phyloP scores from a whole-genome alignment of 2,113 vertebrate genomes.

The Tachycineta bicolor region DNA sequence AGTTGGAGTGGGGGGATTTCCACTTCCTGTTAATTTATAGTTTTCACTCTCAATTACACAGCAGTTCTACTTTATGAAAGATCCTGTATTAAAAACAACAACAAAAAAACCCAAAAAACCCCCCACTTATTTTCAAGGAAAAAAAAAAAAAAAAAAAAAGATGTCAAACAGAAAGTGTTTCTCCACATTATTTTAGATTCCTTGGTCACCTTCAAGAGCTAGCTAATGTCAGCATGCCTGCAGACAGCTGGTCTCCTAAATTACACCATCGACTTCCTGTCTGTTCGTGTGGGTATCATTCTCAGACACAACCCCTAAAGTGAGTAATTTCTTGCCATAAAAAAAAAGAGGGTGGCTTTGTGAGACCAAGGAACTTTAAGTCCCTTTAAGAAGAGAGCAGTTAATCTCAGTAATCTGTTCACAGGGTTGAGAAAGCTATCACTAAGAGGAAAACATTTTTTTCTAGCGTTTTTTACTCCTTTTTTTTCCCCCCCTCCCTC shows the following conservation, averaged over 20 bases:
- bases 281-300: neutral
- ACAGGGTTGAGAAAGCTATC: neutral
- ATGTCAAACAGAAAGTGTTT: neutral
- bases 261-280: neutral
- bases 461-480: neutral
- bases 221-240: neutral
- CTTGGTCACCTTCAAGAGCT: neutral
- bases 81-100: neutral
- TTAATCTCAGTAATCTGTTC: neutral
- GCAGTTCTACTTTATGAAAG: neutral
- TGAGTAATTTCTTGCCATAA: neutral
- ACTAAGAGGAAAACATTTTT: neutral
- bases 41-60: neutral
- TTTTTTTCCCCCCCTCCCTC: accelerated
- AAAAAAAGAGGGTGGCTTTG: neutral
- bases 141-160: neutral
- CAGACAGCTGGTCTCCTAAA: neutral
- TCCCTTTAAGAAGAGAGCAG: neutral
- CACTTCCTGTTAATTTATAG: neutral
- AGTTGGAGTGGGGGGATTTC: accelerated
- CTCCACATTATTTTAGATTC: neutral
- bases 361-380: neutral
- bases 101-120: too few relatives aligned
- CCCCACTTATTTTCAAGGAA: neutral
- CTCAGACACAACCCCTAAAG: neutral